Evolutionary conservation across 92 coral and sea anemone species (phyloP).

Genomic region (Parazoanthus darwini): DNA sequence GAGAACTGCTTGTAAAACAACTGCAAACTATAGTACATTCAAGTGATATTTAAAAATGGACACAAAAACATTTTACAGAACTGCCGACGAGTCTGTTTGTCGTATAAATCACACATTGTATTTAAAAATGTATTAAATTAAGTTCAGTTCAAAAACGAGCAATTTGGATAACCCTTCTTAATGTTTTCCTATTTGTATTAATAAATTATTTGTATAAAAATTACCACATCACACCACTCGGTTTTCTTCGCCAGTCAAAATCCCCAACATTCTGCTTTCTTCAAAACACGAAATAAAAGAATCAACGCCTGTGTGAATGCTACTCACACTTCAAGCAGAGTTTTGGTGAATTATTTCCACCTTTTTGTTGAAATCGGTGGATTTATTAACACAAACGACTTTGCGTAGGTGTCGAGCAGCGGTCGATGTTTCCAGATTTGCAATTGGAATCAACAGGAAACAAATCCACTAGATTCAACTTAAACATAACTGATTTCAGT

Average conservation of each 20-base stretch:
- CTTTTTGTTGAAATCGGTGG: too few species aligned
- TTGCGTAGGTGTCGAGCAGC: not conserved
- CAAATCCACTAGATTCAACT: not conserved
- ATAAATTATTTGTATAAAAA: not conserved
- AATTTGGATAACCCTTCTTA: constrained; percentile 6
- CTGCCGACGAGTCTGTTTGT: not conserved
- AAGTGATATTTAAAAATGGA: not conserved
- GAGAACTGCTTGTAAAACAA: not conserved
- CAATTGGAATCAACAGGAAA: not conserved
- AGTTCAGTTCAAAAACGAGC: not conserved
- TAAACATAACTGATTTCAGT: not conserved
- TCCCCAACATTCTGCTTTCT: not conserved
- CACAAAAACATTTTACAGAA: not conserved
- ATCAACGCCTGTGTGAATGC: not conserved
- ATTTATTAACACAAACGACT: not conserved
- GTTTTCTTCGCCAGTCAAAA: not conserved
- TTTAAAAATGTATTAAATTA: constrained; percentile 6
- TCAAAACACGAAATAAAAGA: not conserved
- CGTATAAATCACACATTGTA: not conserved
- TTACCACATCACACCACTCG: not conserved
- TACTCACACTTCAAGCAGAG: not conserved
- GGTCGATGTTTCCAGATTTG: not conserved
- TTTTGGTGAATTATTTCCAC: too few species aligned
- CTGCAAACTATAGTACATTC: not conserved
- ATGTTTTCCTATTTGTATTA: constrained; percentile 18